A percentile compares a stretch with the other conserved stretches of the same genome.
These are phyloP conservation scores for Campylomormyrus numenius DNA, from an alignment of 2,113 vertebrate genomes.

Conservation along the genomic window DNA sequence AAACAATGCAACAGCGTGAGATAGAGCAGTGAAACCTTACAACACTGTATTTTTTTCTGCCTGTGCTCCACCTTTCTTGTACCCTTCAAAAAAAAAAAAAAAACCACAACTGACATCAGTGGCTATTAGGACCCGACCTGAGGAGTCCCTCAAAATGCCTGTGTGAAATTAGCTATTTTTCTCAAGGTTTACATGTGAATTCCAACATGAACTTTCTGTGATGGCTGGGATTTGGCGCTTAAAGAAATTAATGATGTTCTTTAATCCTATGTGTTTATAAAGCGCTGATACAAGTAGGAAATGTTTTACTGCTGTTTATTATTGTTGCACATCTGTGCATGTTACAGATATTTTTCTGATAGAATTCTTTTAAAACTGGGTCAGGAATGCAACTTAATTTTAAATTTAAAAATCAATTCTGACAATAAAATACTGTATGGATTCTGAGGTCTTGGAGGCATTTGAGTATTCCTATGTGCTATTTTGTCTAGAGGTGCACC, in stretches of 20 bases:
- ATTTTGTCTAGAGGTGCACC: background rate
- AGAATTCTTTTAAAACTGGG: background rate
- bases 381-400: background rate
- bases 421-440: background rate
- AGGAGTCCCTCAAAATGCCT: background rate
- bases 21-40: background rate
- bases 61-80: background rate
- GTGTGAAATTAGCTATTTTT: background rate
- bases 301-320: background rate
- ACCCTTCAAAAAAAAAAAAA: no score
- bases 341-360: background rate
- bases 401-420: background rate
- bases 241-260: background rate
- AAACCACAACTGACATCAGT: background rate
- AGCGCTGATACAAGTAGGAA: background rate
- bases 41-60: background rate
- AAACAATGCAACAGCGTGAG: background rate
- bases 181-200: background rate
- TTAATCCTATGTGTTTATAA: background rate
- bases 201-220: background rate
- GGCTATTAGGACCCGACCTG: background rate
- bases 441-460: background rate
- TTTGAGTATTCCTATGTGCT: background rate
- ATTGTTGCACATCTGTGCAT: background rate
- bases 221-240: background rate